phyloP scores from a whole-genome alignment of 1,140 invertebrate species.

The Andrena cerasifolii region DNA sequence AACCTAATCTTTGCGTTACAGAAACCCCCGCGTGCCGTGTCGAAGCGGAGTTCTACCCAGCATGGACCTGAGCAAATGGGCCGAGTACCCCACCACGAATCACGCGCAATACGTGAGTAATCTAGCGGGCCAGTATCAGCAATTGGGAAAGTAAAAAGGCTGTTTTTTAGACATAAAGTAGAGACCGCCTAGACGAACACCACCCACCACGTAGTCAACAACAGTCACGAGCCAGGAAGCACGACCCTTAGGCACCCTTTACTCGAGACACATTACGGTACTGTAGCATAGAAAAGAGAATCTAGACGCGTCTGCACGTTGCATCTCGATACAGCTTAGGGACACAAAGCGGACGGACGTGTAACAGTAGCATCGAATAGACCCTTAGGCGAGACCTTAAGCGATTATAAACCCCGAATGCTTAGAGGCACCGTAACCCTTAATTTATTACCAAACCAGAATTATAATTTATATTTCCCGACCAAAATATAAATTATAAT shows the following conservation, averaged over 20 bases:
- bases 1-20: slow-evolving; percentile 79
- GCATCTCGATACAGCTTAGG: slow-evolving; percentile 31
- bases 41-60: slow-evolving; percentile 92
- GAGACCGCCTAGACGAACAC: slow-evolving; percentile 55
- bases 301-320: slow-evolving; percentile 33
- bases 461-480: slow-evolving; percentile 34
- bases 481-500: slow-evolving; percentile 14
- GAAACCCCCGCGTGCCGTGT: slow-evolving; percentile 94
- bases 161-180: slow-evolving; percentile 58
- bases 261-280: slow-evolving; percentile 54
- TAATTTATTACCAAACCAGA: slow-evolving; percentile 28
- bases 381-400: not conserved
- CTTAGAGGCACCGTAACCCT: slow-evolving; percentile 8
- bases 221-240: slow-evolving; percentile 60
- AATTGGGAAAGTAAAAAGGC: slow-evolving; percentile 83
- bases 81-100: slow-evolving; percentile 84
- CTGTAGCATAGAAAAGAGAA: slow-evolving; percentile 36
- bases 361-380: slow-evolving; percentile 8
- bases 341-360: slow-evolving; percentile 19
- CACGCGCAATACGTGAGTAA: slow-evolving; percentile 86
- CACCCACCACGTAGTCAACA: slow-evolving; percentile 55
- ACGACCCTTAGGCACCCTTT: slow-evolving; percentile 57
- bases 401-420: slow-evolving; percentile 17
- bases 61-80: slow-evolving; percentile 95
- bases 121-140: slow-evolving; percentile 83